Evolutionary conservation across 2,888 invertebrate genomes (phyloP).

Genomic region (Drosophila pseudotakahashii): DNA sequence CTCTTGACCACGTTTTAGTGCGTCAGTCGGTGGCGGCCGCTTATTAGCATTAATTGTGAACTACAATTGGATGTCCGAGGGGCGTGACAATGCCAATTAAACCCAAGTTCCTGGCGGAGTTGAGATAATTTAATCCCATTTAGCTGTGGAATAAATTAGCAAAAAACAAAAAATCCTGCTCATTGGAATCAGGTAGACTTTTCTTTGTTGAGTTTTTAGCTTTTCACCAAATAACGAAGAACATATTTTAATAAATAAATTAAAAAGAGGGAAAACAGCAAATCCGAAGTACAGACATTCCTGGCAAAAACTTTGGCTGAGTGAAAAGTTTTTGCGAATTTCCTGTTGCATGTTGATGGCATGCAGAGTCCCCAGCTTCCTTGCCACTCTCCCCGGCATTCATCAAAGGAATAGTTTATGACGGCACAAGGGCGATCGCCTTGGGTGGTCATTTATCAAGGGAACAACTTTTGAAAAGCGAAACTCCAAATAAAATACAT

Average conservation of each 20-base stretch:
- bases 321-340: conserved; percentile 46
- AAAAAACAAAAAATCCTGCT: neutral
- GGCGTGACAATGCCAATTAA: conserved; percentile 56
- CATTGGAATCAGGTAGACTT: neutral
- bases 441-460: conserved; percentile 32
- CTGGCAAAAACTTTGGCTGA: conserved; percentile 23
- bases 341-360: conserved; percentile 50
- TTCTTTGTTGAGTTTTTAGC: conserved; percentile 1
- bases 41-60: conserved; percentile 65
- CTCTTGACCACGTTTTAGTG: conserved; percentile 47
- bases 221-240: conserved; percentile 7
- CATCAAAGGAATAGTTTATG: conserved; percentile 50
- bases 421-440: conserved; percentile 30
- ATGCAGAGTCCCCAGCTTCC: conserved; percentile 4
- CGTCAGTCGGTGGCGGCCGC: conserved; percentile 16
- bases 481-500: conserved; percentile 48
- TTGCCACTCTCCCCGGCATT: conserved; percentile 1
- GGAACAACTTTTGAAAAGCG: conserved; percentile 29
- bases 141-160: neutral
- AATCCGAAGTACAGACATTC: conserved; percentile 31
- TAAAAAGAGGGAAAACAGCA: conserved; percentile 26
- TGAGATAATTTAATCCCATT: conserved; percentile 10
- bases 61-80: conserved; percentile 45
- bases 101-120: conserved; percentile 1
- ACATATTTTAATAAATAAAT: conserved; percentile 44